These are phyloP conservation scores for Epinotia ramella DNA, from an alignment of 2,888 invertebrate genomes.

Conservation along the genomic window DNA sequence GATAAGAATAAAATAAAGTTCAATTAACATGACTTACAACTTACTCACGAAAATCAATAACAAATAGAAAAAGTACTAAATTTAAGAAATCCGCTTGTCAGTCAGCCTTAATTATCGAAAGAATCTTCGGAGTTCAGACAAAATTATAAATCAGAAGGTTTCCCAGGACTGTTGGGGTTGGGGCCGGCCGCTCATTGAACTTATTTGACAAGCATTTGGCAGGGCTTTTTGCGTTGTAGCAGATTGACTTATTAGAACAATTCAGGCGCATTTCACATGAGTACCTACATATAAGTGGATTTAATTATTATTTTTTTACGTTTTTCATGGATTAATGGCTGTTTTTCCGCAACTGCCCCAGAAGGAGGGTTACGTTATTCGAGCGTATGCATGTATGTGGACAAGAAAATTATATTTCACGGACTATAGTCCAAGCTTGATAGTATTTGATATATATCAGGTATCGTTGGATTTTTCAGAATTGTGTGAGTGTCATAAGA, in stretches of 20 bases:
- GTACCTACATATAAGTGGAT: neutral
- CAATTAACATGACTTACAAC: neutral
- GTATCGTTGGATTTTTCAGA: no score
- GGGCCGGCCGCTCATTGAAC: slow-evolving; percentile 46
- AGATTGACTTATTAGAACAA: slow-evolving; percentile 33
- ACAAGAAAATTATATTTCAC: no score
- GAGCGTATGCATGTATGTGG: no score
- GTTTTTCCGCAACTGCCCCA: no score
- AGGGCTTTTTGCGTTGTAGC: slow-evolving; percentile 34
- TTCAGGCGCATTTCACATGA: slow-evolving; percentile 13
- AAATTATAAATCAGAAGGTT: slow-evolving; percentile 47
- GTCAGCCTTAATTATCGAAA: slow-evolving; percentile 46
- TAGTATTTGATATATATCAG: no score
- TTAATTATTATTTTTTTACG: no score
- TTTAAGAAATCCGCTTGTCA: slow-evolving; percentile 35
- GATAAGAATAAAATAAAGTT: neutral
- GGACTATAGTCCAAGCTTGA: no score
- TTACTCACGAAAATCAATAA: neutral
- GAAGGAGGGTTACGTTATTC: no score
- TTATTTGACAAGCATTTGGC: slow-evolving; percentile 46
- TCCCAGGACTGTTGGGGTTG: slow-evolving; percentile 34
- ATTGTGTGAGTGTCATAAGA: no score
- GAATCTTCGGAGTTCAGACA: slow-evolving; percentile 33
- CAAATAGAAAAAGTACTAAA: slow-evolving; percentile 28
- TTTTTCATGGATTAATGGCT: no score